Base-by-base conservation (phyloP, 2,888 invertebrate genomes). In the Trichogramma dendrolimi region DNA sequence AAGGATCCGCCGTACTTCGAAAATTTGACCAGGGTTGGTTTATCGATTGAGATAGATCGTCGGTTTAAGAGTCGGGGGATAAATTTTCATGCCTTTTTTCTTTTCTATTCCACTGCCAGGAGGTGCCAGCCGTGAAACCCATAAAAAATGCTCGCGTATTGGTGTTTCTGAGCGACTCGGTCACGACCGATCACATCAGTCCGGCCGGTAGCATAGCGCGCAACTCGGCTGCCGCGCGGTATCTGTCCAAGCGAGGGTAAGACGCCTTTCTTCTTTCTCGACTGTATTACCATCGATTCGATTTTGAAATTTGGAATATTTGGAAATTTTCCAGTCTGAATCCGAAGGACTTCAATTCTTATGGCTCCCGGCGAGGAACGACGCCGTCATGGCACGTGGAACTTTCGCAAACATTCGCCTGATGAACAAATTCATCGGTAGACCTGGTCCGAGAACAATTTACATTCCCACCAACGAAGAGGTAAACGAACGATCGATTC, bases 131-230 rank as follows among this genome's bases (percentile, higher is more conserved):
- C 2, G 77, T 83, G 1, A 79, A 83, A 63, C 80, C 86, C 7
- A 86, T 97, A 40, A 78, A 80, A 40, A 83, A 87, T 64, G 96
- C 96, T 0, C 84, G 90, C 50, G 94, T 91, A 47, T 82, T 99
- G 39, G 83, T 98, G 0, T 87, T 91, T 72, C 83, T 99, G 65
- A 95, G 95, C 0, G 98, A 99, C 80, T 97, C 96, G 0, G 96
- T 99, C 6, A 99, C 98, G 41, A 98, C 98, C 0, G 98, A 99
- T 82, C 98, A 98, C 80, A 99, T 99, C 67, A 96, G 96, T 3
- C 98, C 98, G 0, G 98, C 98, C 27, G 98, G 98, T 4, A 94
- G 96, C 62, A 99, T 99, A 72, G 94, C 97, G 0, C 83, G 96
- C 59, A 96, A 91, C 78, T 96, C 96, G 58, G 91, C 97, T 0